phyloP scores from a whole-genome alignment of 2,113 vertebrate species.

The Melospiza melodia region DNA sequence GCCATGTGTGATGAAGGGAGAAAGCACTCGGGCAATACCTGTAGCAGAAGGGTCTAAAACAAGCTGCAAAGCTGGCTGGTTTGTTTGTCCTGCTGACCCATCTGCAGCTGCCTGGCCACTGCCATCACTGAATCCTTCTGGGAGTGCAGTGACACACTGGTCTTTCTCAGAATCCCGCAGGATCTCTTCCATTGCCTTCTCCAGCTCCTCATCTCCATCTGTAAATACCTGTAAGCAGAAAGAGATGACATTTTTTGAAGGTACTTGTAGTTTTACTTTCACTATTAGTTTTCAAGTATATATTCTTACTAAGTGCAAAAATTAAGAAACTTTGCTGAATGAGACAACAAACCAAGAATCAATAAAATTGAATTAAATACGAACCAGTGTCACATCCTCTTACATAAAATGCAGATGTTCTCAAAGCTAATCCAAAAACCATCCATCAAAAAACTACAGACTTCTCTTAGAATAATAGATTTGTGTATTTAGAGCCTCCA shows the following conservation, averaged over 20 bases:
- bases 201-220: conserved; percentile 89
- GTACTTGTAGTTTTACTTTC: not conserved
- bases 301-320: not conserved
- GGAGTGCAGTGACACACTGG: conserved; percentile 1
- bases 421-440: not conserved
- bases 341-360: not conserved
- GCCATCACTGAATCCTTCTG: not conserved
- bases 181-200: conserved; percentile 94
- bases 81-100: conserved; percentile 15
- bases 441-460: not conserved
- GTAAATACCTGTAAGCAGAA: conserved; percentile 82
- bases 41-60: conserved; percentile 72
- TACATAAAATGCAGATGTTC: not conserved
- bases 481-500: not conserved
- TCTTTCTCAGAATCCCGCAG: conserved; percentile 82
- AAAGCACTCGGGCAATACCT: conserved; percentile 53
- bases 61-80: conserved; percentile 71
- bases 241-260: not conserved
- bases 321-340: not conserved
- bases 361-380: not conserved
- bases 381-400: not conserved
- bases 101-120: conserved; percentile 28
- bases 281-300: not conserved
- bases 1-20: not conserved
- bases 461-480: not conserved